Evolutionary conservation across 2,113 vertebrate genomes (phyloP).

Genomic region (Lycocorax pyrrhopterus): DNA sequence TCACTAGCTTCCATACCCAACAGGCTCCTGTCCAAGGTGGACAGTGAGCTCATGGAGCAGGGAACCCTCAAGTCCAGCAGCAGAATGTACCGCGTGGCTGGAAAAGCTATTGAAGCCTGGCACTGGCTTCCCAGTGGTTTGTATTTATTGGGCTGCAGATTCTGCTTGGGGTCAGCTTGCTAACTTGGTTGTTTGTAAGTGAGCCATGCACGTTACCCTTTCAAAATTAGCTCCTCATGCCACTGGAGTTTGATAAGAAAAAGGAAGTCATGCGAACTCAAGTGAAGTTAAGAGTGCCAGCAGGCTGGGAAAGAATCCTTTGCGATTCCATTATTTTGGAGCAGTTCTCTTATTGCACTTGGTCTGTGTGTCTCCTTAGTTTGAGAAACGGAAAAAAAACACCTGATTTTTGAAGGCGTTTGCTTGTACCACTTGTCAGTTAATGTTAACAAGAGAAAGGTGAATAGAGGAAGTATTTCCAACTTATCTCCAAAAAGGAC

Average conservation of each 20-base stretch:
- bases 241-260: constrained; percentile 74
- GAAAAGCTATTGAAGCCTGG: background rate
- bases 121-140: background rate
- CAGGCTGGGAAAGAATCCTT: constrained; percentile 62
- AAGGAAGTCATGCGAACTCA: constrained; percentile 76
- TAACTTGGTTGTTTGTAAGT: constrained; percentile 71
- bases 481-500: constrained; percentile 64
- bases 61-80: background rate
- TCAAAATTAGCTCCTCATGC: constrained; percentile 87
- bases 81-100: background rate
- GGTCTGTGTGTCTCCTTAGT: constrained; percentile 62
- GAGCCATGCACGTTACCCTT: constrained; percentile 91
- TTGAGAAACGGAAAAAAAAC: constrained; percentile 64
- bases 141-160: constrained; percentile 33
- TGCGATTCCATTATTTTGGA: constrained; percentile 48
- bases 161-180: constrained; percentile 69
- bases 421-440: constrained; percentile 35
- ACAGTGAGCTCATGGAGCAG: background rate
- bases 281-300: constrained; percentile 66
- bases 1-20: constrained; percentile 50
- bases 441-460: constrained; percentile 49
- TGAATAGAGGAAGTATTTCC: constrained; percentile 59
- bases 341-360: constrained; percentile 78
- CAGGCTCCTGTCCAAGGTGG: constrained; percentile 27
- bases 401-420: constrained; percentile 50